phyloP scores from a whole-genome alignment of 2,113 vertebrate genomes.

The Scomber colias region DNA sequence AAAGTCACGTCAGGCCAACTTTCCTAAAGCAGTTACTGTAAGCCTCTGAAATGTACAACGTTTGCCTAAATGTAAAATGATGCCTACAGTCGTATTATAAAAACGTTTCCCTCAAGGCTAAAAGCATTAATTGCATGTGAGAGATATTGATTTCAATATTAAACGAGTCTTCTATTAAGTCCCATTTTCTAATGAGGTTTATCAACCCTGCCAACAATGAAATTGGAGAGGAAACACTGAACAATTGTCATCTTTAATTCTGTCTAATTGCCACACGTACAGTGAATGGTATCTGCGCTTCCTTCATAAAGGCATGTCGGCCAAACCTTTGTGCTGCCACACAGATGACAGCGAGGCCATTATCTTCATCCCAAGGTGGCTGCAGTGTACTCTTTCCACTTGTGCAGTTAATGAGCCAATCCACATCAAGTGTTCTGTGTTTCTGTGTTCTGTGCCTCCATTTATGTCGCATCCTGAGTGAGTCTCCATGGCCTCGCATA shows the following conservation, averaged over 20 bases:
- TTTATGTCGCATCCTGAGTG: constrained; percentile 59
- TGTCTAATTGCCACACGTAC: not conserved
- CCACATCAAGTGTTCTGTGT: constrained; percentile 65
- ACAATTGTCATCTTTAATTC: not conserved
- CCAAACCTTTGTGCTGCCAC: constrained; percentile 19
- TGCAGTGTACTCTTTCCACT: constrained; percentile 53
- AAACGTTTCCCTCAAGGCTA: not conserved
- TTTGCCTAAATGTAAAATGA: not conserved
- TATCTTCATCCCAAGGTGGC: constrained; percentile 64
- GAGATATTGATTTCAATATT: constrained; percentile 23
- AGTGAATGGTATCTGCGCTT: not conserved
- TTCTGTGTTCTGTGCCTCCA: constrained; percentile 52
- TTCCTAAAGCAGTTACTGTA: not conserved
- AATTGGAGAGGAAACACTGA: not conserved
- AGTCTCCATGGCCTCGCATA: constrained; percentile 68
- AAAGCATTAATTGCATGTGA: constrained; percentile 9
- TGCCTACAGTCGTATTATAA: not conserved
- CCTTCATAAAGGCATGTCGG: not conserved
- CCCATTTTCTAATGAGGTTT: constrained; percentile 10
- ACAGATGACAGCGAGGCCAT: constrained; percentile 47
- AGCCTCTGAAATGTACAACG: not conserved
- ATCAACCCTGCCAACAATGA: not conserved
- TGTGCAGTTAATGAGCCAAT: constrained; percentile 72
- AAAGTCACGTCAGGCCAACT: not conserved
- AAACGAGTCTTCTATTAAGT: not conserved